Base-by-base conservation (phyloP, 1,140 invertebrate species). In the Battus philenor region DNA sequence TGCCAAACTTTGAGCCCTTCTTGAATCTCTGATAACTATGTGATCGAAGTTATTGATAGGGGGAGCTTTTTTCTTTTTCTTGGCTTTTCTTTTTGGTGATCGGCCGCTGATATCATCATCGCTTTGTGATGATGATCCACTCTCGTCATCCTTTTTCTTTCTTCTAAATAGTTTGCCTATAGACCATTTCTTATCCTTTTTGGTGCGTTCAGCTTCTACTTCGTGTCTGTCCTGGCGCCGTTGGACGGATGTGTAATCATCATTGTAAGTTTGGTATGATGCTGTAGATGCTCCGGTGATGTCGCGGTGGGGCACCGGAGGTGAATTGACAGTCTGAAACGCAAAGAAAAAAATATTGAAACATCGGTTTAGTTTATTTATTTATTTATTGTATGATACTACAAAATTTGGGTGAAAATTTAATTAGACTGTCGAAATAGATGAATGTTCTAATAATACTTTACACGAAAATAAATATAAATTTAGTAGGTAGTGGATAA, bases 101-200 rank as follows among this genome's bases (percentile, higher is more conserved):
- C 68, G 63, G 30, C 82, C 86, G 27, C 85, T 85, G 38, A 84
- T 79, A 39, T 86, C 75, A 49, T 88, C 86, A 56, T 91, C 90
- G 30, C 90, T 90, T 48, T 91, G 89, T 27, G 88, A 90, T 24
- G 89, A 91, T 15, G 88, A 88, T 20, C 83, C 88, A 16, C 83
- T 87, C 33, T 87, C 88, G 38, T 86, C 87, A 44, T 88, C 87
- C 53, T 90, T 91, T 72, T 91, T 91, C 73, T 90, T 91, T 67
- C 90, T 79, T 55, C 90, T 85, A 55, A 93, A 92, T 1, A 94
- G 82, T 54, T 90, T 90, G 9, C 92, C 91, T 2, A 93, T 87
- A 0, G 91, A 91, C 92, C 92, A 93, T 78, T 92, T 93, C 69
- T 91, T 91, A 33, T 90, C 82, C 63, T 86, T 86, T 51, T 86